Evolutionary conservation across 2,888 invertebrate species (phyloP).

Genomic region (Choristoneura rosaceana): DNA sequence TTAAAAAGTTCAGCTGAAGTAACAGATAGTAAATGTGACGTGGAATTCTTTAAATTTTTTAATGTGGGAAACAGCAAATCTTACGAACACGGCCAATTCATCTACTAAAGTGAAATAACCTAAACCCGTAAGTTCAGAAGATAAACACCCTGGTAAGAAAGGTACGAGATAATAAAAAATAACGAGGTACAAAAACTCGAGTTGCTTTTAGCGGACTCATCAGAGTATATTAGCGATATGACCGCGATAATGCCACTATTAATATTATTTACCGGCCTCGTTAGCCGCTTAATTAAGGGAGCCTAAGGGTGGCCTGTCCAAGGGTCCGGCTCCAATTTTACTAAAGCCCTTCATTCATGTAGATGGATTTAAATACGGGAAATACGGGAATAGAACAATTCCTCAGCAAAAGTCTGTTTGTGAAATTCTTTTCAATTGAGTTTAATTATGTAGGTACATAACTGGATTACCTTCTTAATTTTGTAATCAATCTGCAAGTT

Average conservation of each 20-base stretch:
- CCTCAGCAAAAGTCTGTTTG: background rate
- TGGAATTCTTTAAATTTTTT: background rate
- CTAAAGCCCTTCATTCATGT: slow-evolving; percentile 29
- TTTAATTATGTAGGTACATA: background rate
- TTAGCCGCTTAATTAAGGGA: slow-evolving; percentile 46
- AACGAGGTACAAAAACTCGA: slow-evolving; percentile 14
- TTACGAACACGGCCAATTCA: background rate
- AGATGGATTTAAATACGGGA: background rate
- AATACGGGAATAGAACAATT: background rate
- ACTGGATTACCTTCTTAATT: no score
- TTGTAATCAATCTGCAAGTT: no score
- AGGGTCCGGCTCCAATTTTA: slow-evolving; percentile 35
- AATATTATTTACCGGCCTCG: slow-evolving; percentile 52
- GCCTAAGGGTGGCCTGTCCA: slow-evolving; percentile 41
- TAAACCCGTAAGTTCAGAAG: background rate
- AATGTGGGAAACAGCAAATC: background rate
- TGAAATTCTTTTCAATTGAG: background rate
- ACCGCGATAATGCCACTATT: slow-evolving; percentile 49
- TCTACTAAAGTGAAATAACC: background rate
- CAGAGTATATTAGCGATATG: slow-evolving; percentile 46
- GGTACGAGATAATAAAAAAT: slow-evolving; percentile 14
- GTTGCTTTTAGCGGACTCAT: slow-evolving; percentile 42
- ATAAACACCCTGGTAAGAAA: slow-evolving; percentile 6
- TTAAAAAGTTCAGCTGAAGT: background rate
- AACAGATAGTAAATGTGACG: background rate